Base-by-base conservation (phyloP, 2,888 invertebrate genomes). In the Opisthograptis luteolata region DNA sequence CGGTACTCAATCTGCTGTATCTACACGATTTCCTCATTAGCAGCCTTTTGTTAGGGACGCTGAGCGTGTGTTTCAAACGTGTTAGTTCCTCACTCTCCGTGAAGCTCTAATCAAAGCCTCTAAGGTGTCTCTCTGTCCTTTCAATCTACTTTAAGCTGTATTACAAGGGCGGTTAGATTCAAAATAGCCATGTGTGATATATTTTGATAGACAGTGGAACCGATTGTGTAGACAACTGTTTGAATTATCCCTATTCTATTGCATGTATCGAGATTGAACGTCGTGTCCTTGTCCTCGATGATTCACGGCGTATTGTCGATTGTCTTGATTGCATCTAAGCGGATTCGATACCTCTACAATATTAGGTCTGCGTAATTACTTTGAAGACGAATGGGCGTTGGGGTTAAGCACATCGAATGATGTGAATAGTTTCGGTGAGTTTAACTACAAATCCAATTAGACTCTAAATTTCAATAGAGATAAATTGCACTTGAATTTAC, bases 21-120 rank as follows among this genome's bases (percentile, higher is more conserved):
- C 62, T 77, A 86, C 87, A 87, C 79, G 84, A 82, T 80, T 85
- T 83, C 76, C 87, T 88, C 86, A 87, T 87, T 87, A 87, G 76
- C 68, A 68, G 59, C 79, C 84, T 84, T 87, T 88, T 88, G 86
- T 88, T 76, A 58, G 62, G 50, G 60, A 62, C 70, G 66, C 72
- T 76, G 60, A 64, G 31, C 53, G 58, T 60, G 52, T 60, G 64
- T 59, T 64, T 50, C 52, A 54, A 57, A 54, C 47, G 59, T 70
- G 68, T 66, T 66, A 60, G 61, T 67, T 64, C 60, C 61, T 62
- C 58, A 62, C 51, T 62, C 53, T 44, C 58, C 58, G 62, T 57
- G 58, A 62, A 53, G 69, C 66, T 79, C 73, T 77, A 84, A 82
- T 84, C 82, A 84, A 75, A 75, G 77, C 74, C 57, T 64, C 69